These are phyloP conservation scores for Lithophane ornitopus DNA, from an alignment of 2,888 invertebrate species.

Conservation along the genomic window DNA sequence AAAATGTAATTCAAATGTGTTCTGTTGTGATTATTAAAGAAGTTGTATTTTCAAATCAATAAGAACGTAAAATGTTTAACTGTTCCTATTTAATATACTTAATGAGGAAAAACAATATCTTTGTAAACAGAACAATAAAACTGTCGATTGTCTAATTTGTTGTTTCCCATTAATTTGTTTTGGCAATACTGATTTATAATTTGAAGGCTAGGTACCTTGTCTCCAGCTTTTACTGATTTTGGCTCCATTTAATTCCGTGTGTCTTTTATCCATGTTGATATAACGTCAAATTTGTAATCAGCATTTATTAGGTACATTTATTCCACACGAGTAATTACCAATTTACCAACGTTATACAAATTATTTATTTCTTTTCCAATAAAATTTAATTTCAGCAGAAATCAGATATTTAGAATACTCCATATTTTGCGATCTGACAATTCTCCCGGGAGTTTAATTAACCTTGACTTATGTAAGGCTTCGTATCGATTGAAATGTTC, in stretches of 20 bases:
- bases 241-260: not conserved
- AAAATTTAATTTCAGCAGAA: conserved; percentile 3
- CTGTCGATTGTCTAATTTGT: conserved; percentile 44
- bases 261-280: not conserved
- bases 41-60: too few relatives aligned
- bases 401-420: conserved; percentile 9
- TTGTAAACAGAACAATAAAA: conserved; percentile 53
- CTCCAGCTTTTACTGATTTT: not conserved
- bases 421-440: conserved; percentile 19
- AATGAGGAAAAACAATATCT: conserved; percentile 6
- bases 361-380: not conserved
- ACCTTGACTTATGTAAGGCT: conserved; percentile 39
- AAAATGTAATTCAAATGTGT: not conserved
- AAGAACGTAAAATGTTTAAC: not conserved
- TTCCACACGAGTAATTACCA: not conserved
- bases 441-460: conserved; percentile 25
- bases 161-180: conserved; percentile 41
- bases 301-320: not conserved
- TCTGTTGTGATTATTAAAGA: too few relatives aligned
- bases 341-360: not conserved
- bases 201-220: not conserved
- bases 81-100: not conserved
- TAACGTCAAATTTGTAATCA: not conserved
- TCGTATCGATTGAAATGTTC: conserved; percentile 37
- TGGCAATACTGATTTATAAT: conserved; percentile 19